Conservation (phyloP, 2,113 vertebrate species). For the Cygnus atratus region DNA sequence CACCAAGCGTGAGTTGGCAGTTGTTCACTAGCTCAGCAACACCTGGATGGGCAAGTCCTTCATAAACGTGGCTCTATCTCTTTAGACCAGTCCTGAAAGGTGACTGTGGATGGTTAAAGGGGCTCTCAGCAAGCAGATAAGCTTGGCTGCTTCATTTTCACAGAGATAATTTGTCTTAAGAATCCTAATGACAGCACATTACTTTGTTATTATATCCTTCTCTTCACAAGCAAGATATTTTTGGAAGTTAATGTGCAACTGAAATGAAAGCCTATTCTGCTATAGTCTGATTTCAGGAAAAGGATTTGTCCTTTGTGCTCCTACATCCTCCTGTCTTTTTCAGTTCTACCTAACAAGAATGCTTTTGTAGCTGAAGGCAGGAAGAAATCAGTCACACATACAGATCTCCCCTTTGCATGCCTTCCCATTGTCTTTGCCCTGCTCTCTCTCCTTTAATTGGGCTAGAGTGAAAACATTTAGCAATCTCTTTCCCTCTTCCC, state of each 20-base stretch:
- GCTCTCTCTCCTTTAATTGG: constrained; percentile 41
- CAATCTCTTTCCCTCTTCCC: constrained; percentile 19
- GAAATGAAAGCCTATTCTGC: neutral
- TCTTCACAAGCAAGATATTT: neutral
- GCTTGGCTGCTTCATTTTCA: neutral
- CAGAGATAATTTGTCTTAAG: constrained; percentile 1
- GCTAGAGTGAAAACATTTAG: constrained; percentile 53
- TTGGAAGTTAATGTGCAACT: neutral
- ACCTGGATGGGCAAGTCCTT: neutral
- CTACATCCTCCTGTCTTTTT: neutral
- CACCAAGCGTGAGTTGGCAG: neutral
- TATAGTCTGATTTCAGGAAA: neutral
- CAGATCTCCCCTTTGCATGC: neutral
- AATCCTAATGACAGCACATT: neutral
- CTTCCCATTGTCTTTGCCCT: neutral
- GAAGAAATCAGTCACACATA: constrained; percentile 11
- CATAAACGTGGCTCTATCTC: neutral
- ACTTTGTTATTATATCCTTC: neutral
- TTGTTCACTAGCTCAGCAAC: neutral
- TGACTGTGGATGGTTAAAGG: neutral
- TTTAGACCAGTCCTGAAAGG: neutral
- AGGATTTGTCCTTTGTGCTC: constrained; percentile 25
- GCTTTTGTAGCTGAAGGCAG: constrained; percentile 12
- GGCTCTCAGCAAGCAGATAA: neutral
- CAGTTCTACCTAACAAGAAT: neutral